Conservation (phyloP, 2,113 vertebrate genomes). For the Oplegnathus fasciatus region DNA sequence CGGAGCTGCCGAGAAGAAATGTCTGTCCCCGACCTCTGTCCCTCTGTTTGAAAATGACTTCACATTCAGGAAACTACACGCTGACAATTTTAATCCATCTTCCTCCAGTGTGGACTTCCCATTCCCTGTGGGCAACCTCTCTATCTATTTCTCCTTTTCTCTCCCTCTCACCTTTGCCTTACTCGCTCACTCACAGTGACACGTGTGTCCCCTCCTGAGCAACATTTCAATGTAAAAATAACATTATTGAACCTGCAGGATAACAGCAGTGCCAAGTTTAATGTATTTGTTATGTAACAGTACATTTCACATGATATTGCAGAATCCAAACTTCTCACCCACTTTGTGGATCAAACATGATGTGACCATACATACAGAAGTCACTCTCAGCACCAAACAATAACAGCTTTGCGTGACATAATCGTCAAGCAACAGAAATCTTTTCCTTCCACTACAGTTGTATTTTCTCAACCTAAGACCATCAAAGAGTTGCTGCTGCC, state of each 20-base stretch:
- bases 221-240: slow-evolving; percentile 41
- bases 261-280: neutral
- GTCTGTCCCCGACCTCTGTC: neutral
- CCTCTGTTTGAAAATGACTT: slow-evolving; percentile 45
- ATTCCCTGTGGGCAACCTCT: slow-evolving; percentile 56
- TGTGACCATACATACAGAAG: neutral
- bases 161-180: slow-evolving; percentile 57
- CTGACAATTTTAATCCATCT: slow-evolving; percentile 78
- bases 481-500: slow-evolving; percentile 50
- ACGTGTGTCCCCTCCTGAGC: slow-evolving; percentile 24
- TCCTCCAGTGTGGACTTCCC: slow-evolving; percentile 59
- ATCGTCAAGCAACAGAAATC: slow-evolving; percentile 6
- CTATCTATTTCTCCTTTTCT: slow-evolving; percentile 40
- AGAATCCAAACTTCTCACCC: slow-evolving; percentile 5
- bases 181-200: slow-evolving; percentile 31
- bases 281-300: slow-evolving; percentile 32
- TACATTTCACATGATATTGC: neutral
- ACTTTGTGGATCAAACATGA: slow-evolving; percentile 8
- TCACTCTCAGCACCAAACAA: neutral
- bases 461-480: slow-evolving; percentile 39
- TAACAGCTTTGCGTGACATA: slow-evolving; percentile 26
- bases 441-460: slow-evolving; percentile 21
- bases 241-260: slow-evolving; percentile 16
- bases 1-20: neutral
- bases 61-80: slow-evolving; percentile 61